Conservation (phyloP, 2,888 invertebrate genomes). For the Mamestra brassicae region DNA sequence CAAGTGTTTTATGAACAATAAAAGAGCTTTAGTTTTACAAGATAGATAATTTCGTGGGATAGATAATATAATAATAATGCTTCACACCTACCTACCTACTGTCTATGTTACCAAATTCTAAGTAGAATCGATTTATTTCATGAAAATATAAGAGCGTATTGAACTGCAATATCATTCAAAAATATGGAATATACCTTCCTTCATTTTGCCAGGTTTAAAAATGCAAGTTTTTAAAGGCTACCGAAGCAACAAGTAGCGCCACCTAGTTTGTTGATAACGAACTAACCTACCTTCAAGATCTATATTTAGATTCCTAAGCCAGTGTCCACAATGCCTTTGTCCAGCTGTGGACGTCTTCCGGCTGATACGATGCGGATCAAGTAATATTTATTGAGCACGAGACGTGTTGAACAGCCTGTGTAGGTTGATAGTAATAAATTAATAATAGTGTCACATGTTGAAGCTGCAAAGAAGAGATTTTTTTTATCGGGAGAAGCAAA, state of each 20-base stretch:
- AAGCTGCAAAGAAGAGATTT: no score
- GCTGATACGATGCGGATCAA: slow-evolving; percentile 6
- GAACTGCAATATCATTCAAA: not conserved
- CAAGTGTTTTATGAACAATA: slow-evolving; percentile 3
- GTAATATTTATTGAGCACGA: slow-evolving; percentile 13
- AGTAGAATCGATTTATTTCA: not conserved
- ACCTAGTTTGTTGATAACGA: slow-evolving; percentile 13
- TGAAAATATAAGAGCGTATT: not conserved
- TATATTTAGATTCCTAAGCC: slow-evolving; percentile 26
- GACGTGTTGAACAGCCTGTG: not conserved
- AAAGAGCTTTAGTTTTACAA: not conserved
- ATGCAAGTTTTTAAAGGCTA: not conserved
- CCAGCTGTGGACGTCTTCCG: slow-evolving; percentile 11
- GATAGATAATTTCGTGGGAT: not conserved
- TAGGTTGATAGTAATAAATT: not conserved
- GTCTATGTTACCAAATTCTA: no score
- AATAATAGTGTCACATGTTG: not conserved
- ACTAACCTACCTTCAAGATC: not conserved
- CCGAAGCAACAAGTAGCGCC: slow-evolving; percentile 20
- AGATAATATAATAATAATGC: no score
- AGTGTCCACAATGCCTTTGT: slow-evolving; percentile 13
- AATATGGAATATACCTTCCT: not conserved
- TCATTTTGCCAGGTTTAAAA: not conserved
- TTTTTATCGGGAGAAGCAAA: no score
- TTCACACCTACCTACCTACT: no score